Base-by-base conservation (phyloP, 2,113 vertebrate genomes). In the Hiodon tergisus region DNA sequence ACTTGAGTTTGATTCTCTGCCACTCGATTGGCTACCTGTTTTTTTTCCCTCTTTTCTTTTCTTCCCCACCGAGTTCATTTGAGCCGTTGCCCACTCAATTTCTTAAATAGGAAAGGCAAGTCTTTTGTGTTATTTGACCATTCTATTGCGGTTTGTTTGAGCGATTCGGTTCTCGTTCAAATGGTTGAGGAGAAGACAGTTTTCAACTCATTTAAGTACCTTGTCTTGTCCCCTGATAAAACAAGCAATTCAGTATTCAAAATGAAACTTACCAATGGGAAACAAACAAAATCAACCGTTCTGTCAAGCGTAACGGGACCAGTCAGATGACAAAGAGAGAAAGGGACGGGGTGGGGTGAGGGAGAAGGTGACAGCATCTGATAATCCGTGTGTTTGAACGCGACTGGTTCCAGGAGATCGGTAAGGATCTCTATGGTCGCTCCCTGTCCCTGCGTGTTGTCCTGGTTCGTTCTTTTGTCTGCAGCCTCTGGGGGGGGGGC, bases 131-230 rank as follows among this genome's bases (percentile, higher is more conserved):
- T 76, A 74, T 65, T 79, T 83, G 79, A 78, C 75, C 78, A 84
- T 68, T 57, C 83, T 90, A 86, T 90, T 89, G 87, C 87, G 88
- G 79, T 88, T 79, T 79, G 77, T 57, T 71, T 51, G 16, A 71
- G 54, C 69, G n/a, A 57, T 58, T 71, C 63, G 46, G 54, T 58
- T 54, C 47, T 10, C 14, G 53, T 70, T 70, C 16, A 17, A 57
- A 16, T 17, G n/a, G 14, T 57, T 7, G n/a, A 31, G 46, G 17
- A 57, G 69, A 46, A 71, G 17, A 71, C 8, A n/a, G 55, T 55
- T 69, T 70, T 57, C 54, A 1, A 9, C 48, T 51, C n/a, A n/a
- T n/a, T n/a, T n/a, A n/a, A n/a, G 31, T 31, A 31, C 31, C 31
- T 31, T 31, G 31, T 31, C 31, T 31, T 31, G 31, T 31, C 31